Percentiles rank a stretch among this genome's conserved stretches.
Conservation (phyloP, 2,888 invertebrate genomes). For the Colletes collaris region DNA sequence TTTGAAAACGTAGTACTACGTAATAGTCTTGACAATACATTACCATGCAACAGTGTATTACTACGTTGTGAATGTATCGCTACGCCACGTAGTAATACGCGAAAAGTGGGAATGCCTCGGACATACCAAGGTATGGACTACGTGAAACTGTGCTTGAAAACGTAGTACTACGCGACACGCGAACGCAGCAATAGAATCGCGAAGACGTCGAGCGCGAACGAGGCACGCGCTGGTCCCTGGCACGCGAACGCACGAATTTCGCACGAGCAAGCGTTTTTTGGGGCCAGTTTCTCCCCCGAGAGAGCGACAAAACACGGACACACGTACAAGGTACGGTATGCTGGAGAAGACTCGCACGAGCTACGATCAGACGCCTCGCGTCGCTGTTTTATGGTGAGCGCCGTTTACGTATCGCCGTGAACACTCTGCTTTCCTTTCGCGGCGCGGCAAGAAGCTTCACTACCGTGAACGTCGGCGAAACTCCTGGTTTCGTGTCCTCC, state of each 20-base stretch:
- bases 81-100: too few species aligned
- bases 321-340: constrained; percentile 30
- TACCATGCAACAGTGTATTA: too few species aligned
- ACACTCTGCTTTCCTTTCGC: neutral
- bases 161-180: too few species aligned
- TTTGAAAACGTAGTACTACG: too few species aligned
- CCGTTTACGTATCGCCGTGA: neutral
- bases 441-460: neutral
- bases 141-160: too few species aligned
- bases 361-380: neutral
- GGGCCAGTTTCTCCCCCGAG: neutral
- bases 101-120: too few species aligned
- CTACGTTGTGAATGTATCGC: too few species aligned
- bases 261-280: neutral
- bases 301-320: constrained; percentile 24
- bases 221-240: neutral
- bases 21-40: too few species aligned
- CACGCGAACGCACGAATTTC: constrained; percentile 15
- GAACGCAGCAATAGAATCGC: neutral
- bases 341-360: neutral
- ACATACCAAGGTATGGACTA: too few species aligned
- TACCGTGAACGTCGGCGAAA: neutral
- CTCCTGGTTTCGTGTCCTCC: neutral
- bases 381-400: too few species aligned
- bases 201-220: neutral